These are phyloP conservation scores for Emydocephalus ijimae DNA, from an alignment of 2,113 vertebrate genomes.

Conservation along the genomic window DNA sequence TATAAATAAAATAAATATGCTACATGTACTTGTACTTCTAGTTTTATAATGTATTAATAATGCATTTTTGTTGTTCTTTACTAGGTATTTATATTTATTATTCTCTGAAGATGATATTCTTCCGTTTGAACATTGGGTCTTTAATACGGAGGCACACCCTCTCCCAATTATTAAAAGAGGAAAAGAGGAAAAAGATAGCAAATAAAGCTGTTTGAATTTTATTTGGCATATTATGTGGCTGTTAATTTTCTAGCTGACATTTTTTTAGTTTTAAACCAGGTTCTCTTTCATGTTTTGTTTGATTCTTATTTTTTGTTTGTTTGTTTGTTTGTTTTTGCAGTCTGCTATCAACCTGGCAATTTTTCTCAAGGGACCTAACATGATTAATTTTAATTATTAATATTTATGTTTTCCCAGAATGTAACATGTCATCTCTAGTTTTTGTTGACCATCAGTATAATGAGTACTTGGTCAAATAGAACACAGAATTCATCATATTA, in stretches of 20 bases:
- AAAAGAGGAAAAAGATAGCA: slow-evolving; percentile 60
- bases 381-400: slow-evolving; percentile 29
- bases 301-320: neutral
- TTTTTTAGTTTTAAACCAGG: slow-evolving; percentile 53
- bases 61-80: slow-evolving; percentile 15
- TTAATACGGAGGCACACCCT: slow-evolving; percentile 95
- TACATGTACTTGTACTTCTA: neutral
- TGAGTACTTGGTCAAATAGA: slow-evolving; percentile 49
- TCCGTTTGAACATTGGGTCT: slow-evolving; percentile 93
- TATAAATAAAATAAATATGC: neutral
- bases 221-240: slow-evolving; percentile 58
- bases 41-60: neutral
- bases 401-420: slow-evolving; percentile 30
- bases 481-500: slow-evolving; percentile 60
- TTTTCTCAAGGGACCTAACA: slow-evolving; percentile 45
- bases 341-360: slow-evolving; percentile 64
- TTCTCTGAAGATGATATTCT: slow-evolving; percentile 97
- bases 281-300: neutral
- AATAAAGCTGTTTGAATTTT: slow-evolving; percentile 60
- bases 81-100: slow-evolving; percentile 91
- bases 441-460: slow-evolving; percentile 30
- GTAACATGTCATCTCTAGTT: slow-evolving; percentile 45
- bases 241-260: slow-evolving; percentile 53
- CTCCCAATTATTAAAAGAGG: slow-evolving; percentile 82
- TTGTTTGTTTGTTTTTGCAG: slow-evolving; percentile 71